Percentiles rank a stretch among this genome's conserved stretches.
These are phyloP conservation scores for Trematocara zebra DNA, from an alignment of 2,113 vertebrate genomes.

Conservation along the genomic window DNA sequence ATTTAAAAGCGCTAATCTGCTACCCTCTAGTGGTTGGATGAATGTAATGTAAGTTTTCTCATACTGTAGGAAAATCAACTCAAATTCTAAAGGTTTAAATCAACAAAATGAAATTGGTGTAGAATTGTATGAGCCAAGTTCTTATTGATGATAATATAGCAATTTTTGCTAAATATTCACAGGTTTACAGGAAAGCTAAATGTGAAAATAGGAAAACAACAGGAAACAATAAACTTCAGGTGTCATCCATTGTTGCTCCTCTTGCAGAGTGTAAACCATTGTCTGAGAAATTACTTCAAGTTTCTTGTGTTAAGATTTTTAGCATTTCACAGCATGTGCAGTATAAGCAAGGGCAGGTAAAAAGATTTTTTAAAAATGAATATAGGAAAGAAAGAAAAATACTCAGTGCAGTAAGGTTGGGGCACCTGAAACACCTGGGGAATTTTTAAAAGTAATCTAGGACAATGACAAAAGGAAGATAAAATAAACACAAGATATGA, in stretches of 20 bases:
- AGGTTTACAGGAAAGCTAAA: not conserved
- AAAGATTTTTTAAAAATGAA: rapidly evolving
- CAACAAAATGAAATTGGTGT: rapidly evolving
- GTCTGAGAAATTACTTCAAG: not conserved
- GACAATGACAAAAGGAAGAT: not conserved
- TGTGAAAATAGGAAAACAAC: not conserved
- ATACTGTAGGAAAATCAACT: not conserved
- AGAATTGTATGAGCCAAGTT: not conserved
- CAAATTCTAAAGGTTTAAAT: not conserved
- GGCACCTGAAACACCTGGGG: not conserved
- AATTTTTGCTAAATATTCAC: not conserved
- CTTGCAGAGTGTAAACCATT: not conserved
- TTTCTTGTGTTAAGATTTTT: not conserved
- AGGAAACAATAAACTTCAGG: not conserved
- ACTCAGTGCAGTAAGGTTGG: not conserved
- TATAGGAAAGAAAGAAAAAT: not conserved
- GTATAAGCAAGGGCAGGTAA: not conserved
- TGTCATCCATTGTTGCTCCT: not conserved
- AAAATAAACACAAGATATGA: not conserved
- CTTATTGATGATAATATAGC: not conserved
- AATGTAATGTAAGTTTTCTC: not conserved
- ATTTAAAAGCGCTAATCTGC: slow-evolving; percentile 4
- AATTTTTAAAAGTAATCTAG: rapidly evolving
- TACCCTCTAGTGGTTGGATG: slow-evolving; percentile 22
- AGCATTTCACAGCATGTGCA: not conserved